Conservation (phyloP, 2,113 vertebrate species). For the Sinocyclocheilus rhinocerous region DNA sequence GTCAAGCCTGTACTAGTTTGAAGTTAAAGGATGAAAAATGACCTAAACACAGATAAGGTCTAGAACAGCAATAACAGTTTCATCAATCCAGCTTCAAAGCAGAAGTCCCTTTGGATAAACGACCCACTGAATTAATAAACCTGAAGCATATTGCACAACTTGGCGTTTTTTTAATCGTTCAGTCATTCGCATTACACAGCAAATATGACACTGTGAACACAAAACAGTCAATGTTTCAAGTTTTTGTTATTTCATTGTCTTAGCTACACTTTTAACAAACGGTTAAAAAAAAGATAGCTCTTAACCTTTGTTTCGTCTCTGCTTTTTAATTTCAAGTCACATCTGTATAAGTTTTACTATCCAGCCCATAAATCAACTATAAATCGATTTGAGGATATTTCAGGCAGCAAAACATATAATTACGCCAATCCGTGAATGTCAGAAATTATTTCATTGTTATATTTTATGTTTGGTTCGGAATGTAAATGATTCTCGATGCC, state of each 20-base stretch:
- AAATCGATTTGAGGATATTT: neutral
- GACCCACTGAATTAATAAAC: neutral
- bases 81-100: neutral
- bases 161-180: neutral
- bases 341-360: neutral
- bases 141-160: neutral
- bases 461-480: neutral
- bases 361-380: neutral
- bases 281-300: neutral
- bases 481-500: neutral
- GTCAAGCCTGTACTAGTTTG: neutral
- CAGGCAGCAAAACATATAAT: neutral
- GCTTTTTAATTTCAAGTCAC: neutral
- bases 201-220: neutral
- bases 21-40: neutral
- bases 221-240: neutral
- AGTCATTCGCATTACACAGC: neutral
- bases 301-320: neutral
- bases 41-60: neutral
- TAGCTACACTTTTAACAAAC: neutral
- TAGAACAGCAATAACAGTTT: neutral
- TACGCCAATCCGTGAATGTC: neutral
- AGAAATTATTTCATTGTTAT: slow-evolving; percentile 1
- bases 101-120: neutral
- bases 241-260: neutral